Evolutionary conservation across 2,797 vertebrate genomes (phyloP), one percentile per base, ranked within the genome.

Genomic region (Premnoplex brunnescens): DNA sequence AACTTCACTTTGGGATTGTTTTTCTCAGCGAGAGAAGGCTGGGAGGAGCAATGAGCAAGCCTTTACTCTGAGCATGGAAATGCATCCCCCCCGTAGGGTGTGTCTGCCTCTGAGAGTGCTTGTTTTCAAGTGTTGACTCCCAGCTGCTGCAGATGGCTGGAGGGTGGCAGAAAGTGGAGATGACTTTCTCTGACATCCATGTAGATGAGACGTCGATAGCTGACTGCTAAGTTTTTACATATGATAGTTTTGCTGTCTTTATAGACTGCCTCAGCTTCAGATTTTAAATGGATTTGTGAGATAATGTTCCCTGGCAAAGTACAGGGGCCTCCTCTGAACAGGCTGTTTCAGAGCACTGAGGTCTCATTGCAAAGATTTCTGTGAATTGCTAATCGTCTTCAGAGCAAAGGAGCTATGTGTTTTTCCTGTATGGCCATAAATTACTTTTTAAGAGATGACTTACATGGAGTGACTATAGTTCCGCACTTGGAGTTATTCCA

Each of bases 1-100:
- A 97, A 86, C 87, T 94, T 93, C 73, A 85, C 82, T 92, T 91
- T 73, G 95, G 91, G 95, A 92, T 91, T 96, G 93, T 96, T 96
- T 96, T 89, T 92, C 85, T 68, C 95, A 88, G 87, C 5, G 27
- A 95, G 92, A 80, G 66, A 69, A 94, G 69, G 85, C n/a, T 95
- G 95, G 95, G 94, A 96, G 93, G 92, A 92, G 93, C 85, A 89
- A 44, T 81, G 91, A 66, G 73, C 92, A 88, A 94, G 92, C 69
- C 69, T 85, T 89, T 83, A 80, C 91, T 94, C 66, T 48, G 85
- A 81, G 91, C 9, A 85, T 96, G 82, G 86, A 94, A 93, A 87
- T 71, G 69, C 4, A 2, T 89, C 75, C 76, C 63, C 62, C 89
- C 18, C 3, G 0, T 59, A 86, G 95, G 94, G 89, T 93, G 95